These are phyloP conservation scores for Aulostomus chinensis DNA, from an alignment of 2,797 vertebrate species.

Conservation along the genomic window DNA sequence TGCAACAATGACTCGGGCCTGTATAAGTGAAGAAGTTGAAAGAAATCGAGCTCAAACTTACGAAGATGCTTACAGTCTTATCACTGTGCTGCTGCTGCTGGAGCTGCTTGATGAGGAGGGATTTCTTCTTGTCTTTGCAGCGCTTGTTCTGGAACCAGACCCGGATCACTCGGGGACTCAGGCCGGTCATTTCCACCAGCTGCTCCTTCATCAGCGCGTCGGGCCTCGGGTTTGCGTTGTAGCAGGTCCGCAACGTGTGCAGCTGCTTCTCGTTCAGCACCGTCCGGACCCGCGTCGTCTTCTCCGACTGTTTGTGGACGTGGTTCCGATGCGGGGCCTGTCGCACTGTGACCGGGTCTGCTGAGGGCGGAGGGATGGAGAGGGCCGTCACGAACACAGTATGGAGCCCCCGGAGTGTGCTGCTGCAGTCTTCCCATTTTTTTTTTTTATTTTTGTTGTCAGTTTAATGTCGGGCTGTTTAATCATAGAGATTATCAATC, in stretches of 20 bases:
- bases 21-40: too few species aligned
- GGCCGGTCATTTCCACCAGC: constrained; percentile 96
- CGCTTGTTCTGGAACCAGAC: constrained; percentile 99
- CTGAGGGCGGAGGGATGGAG: constrained; percentile 12
- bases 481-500: too few species aligned
- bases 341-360: constrained; percentile 83
- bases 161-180: constrained; percentile 93
- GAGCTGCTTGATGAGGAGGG: constrained; percentile 90
- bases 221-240: constrained; percentile 93
- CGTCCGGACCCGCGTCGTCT: constrained; percentile 91
- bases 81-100: constrained; percentile 90
- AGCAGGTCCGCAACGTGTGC: constrained; percentile 93
- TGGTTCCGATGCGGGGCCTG: constrained; percentile 86
- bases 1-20: too few species aligned
- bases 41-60: constrained; percentile 52
- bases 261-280: constrained; percentile 96
- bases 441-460: too few species aligned
- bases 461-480: too few species aligned
- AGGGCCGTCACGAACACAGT: too few species aligned
- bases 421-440: too few species aligned
- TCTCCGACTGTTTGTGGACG: constrained; percentile 90
- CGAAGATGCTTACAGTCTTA: constrained; percentile 87
- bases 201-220: constrained; percentile 97
- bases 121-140: constrained; percentile 97
- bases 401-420: too few species aligned